Conservation (phyloP, 2,113 vertebrate genomes). For the Ctenomys sociabilis region DNA sequence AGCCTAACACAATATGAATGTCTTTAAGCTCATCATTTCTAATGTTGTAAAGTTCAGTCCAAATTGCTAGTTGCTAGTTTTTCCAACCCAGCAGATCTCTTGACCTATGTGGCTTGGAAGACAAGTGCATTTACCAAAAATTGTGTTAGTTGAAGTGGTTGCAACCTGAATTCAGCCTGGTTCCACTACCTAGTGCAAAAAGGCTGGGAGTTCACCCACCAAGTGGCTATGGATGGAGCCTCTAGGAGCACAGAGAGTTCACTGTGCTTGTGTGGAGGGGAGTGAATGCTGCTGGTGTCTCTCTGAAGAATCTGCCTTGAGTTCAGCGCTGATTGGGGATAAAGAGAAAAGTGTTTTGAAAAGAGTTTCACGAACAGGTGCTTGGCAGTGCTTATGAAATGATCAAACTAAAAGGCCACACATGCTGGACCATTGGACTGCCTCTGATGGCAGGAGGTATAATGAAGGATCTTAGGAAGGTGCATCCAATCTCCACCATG, state of each 20-base stretch:
- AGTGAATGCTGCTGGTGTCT: not conserved
- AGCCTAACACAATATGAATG: not conserved
- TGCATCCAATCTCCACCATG: not conserved
- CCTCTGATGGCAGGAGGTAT: not conserved
- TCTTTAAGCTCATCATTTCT: not conserved
- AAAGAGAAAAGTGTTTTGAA: not conserved
- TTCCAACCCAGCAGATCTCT: not conserved
- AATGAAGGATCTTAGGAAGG: not conserved
- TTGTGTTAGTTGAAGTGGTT: not conserved
- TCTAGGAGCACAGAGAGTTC: not conserved
- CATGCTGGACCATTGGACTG: not conserved
- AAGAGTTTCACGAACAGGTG: not conserved
- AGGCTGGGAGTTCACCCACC: not conserved
- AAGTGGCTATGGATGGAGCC: not conserved
- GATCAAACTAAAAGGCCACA: not conserved
- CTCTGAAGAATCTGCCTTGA: not conserved
- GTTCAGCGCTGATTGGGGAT: not conserved
- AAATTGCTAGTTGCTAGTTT: not conserved
- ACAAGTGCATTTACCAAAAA: not conserved
- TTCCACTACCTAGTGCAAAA: not conserved
- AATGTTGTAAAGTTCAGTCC: not conserved
- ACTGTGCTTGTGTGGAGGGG: not conserved
- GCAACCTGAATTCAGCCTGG: not conserved
- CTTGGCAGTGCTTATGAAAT: not conserved
- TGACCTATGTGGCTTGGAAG: not conserved